Base-by-base conservation (phyloP, 1,140 invertebrate genomes). In the Telenomus remus region DNA sequence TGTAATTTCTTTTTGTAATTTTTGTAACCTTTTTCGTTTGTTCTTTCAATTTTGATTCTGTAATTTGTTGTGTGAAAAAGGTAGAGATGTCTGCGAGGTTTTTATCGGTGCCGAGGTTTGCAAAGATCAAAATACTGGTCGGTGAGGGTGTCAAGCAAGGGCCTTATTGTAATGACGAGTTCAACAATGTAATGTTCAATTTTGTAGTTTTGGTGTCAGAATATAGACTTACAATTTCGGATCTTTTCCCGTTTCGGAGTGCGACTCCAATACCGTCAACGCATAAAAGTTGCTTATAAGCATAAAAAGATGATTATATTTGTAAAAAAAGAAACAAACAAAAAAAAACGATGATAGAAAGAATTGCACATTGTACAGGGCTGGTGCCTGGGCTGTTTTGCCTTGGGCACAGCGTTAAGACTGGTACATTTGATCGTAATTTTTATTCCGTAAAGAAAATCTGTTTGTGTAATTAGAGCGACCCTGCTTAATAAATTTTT, bases 221-320 rank as follows among this genome's bases (percentile, higher is more conserved):
- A 27, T 3, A 27, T 39, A 9, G n/a, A 9, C 3, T 39, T 15
- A 37, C 27, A 61, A 51, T 9, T 47, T 76, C 43, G 56, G 37
- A 72, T 69, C 63, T 72, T 63, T 49, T 68, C 74, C 69, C 63
- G 63, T 68, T 68, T 77, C 42, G 54, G 56, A 48, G 48, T 66
- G 46, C 34, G 37, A 75, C 53, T 75, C 47, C 48, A 37, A 71
- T 68, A 61, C 48, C 19, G 61, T 66, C 63, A 51, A 71, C 61
- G 73, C 73, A 70, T 70, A 76, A 56, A 69, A 69, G 35, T 75
- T 75, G 64, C 72, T 69, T 69, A 75, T 59, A n/a, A n/a, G n/a
- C n/a, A n/a, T n/a, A 68, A 71, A 39, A 70, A 39, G 19, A 27
- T 27, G 48, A 68, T 66, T 76, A 76, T 76, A 77, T 77, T 77